Base-by-base conservation (phyloP, 2,888 invertebrate genomes). In the Trichopoda pennipes region DNA sequence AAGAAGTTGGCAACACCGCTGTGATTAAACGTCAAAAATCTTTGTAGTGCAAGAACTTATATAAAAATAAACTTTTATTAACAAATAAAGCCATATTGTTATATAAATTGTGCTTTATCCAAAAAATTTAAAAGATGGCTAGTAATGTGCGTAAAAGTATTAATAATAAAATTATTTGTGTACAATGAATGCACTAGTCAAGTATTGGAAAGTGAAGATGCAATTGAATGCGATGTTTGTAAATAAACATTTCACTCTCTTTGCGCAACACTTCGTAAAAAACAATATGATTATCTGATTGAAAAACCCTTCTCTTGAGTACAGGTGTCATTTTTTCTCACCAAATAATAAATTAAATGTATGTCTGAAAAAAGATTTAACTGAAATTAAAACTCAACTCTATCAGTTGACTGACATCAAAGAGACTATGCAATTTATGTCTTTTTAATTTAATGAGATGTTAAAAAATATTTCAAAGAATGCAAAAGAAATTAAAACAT, bases 141-240 rank as follows among this genome's bases (percentile, higher is more conserved):
- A 51, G 51, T 19, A 51, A 51, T 12, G 12, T 21, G 21, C 51
- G 51, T 51, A 51, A 21, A 51, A 21, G 51, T 51, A 49, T 64
- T 3, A 47, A 63, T 21, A 28, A 38, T 38, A 49, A 47, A 47
- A 28, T 49, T 14, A 47, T 68, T 14, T 68, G 68, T 55, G 17
- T 21, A 35, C 51, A 51, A 35, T 64, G 64, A 51, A 35, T 64
- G 64, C 49, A 64, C 28, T n/a, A 51, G 51, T 64, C 51, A 32
- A 61, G 63, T 63, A 47, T 17, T 63, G 63, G 63, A 63, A 63
- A 63, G 28, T 47, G 63, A 63, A 7, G 63, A 47, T 10, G 21
- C 47, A 7, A 16, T 63, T 23, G 16, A 63, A 19, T 63, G 63
- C 23, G 63, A 63, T 63, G 28, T 47, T 21, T 63, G 49, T 14